Evolutionary conservation across 2,113 vertebrate species (phyloP).

Genomic region (Mastomys natalensis): DNA sequence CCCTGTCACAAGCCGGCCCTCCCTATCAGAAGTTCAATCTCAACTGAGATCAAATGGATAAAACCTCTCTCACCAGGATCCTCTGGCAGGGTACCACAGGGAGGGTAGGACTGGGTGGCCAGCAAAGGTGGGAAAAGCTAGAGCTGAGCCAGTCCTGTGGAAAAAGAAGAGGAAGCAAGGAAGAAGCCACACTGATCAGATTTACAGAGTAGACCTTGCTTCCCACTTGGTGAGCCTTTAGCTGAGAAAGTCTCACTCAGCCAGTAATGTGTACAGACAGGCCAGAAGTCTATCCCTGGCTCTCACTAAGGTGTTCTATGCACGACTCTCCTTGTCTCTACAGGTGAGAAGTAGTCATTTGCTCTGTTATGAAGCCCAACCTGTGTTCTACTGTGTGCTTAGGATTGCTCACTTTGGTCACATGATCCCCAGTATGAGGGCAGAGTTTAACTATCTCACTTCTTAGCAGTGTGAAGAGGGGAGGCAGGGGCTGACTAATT

Average conservation of each 20-base stretch:
- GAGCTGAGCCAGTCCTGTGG: not conserved
- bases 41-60: not conserved
- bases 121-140: not conserved
- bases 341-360: not conserved
- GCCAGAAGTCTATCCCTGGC: not conserved
- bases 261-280: not conserved
- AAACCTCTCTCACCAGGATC: not conserved
- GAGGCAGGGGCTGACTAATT: not conserved
- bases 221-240: not conserved
- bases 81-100: not conserved
- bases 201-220: not conserved
- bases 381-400: not conserved
- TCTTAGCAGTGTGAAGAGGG: not conserved
- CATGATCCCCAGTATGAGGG: not conserved
- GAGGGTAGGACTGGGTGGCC: not conserved
- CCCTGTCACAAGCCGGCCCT: not conserved
- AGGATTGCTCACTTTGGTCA: not conserved
- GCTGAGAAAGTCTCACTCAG: constrained; percentile 26
- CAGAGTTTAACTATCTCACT: not conserved
- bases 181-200: not conserved
- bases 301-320: not conserved
- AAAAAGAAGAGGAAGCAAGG: not conserved
- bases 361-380: not conserved
- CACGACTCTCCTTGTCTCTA: not conserved
- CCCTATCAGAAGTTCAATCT: not conserved